Evolutionary conservation across 2,113 vertebrate species (phyloP).

Genomic region (Gymnobelideus leadbeateri): DNA sequence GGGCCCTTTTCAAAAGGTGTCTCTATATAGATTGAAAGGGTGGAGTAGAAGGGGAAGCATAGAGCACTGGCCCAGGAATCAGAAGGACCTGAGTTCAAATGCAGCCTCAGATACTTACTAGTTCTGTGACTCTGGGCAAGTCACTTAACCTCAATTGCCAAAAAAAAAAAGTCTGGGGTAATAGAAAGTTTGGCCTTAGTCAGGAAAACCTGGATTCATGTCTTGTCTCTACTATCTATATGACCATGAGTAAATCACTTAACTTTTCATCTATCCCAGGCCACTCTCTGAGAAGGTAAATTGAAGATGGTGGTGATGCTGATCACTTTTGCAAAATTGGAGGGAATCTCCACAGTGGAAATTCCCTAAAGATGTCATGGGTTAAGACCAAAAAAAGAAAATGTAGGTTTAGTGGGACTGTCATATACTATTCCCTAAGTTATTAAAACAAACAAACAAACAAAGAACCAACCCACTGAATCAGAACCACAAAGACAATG

Average conservation of each 20-base stretch:
- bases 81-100: not conserved
- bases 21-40: not conserved
- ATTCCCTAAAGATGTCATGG: too few species aligned
- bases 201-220: too few species aligned
- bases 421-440: not conserved
- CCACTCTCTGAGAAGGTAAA: not conserved
- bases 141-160: not conserved
- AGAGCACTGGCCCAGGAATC: not conserved
- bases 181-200: too few species aligned
- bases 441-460: not conserved
- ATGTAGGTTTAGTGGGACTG: not conserved
- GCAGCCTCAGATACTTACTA: not conserved
- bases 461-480: not conserved
- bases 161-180: too few species aligned
- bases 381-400: not conserved
- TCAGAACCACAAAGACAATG: not conserved
- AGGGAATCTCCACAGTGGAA: not conserved
- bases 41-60: not conserved
- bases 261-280: not conserved
- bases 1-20: not conserved
- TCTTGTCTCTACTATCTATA: too few species aligned
- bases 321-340: not conserved
- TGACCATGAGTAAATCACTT: not conserved
- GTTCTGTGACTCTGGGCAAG: not conserved
- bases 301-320: not conserved